These are phyloP conservation scores for Ciconia maguari DNA, from an alignment of 2,113 vertebrate species.

Conservation along the genomic window DNA sequence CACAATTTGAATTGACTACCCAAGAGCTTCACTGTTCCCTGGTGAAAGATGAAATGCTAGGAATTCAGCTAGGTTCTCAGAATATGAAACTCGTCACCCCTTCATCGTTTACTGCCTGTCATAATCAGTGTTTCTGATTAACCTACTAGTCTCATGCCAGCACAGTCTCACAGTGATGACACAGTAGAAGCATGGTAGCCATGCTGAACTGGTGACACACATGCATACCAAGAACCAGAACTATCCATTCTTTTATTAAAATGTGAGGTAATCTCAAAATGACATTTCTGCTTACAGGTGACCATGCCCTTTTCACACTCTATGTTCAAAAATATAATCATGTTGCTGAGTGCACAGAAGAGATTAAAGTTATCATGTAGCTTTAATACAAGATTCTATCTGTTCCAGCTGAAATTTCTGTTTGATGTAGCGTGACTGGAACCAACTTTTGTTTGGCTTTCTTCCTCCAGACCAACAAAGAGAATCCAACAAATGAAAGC, in stretches of 20 bases:
- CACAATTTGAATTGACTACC: not conserved
- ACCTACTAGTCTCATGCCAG: not conserved
- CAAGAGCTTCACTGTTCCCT: not conserved
- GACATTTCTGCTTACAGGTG: not conserved
- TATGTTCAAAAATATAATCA: not conserved
- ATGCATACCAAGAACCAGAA: not conserved
- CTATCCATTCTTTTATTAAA: not conserved
- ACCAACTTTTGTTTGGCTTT: not conserved
- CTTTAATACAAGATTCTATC: not conserved
- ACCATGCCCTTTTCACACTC: not conserved
- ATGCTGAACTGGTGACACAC: not conserved
- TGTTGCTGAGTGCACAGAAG: not conserved
- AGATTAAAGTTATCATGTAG: not conserved
- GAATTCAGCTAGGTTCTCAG: not conserved
- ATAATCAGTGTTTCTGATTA: not conserved
- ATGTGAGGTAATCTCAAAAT: not conserved
- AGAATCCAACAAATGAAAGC: not conserved
- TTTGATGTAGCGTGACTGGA: not conserved
- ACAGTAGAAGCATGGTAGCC: accelerated
- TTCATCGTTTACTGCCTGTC: not conserved
- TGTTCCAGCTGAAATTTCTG: not conserved
- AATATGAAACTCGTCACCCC: not conserved
- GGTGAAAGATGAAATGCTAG: not conserved
- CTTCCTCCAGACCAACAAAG: not conserved
- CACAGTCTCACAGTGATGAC: not conserved